These are phyloP conservation scores for Anastrepha obliqua DNA, from an alignment of 1,140 invertebrate genomes.

Conservation along the genomic window DNA sequence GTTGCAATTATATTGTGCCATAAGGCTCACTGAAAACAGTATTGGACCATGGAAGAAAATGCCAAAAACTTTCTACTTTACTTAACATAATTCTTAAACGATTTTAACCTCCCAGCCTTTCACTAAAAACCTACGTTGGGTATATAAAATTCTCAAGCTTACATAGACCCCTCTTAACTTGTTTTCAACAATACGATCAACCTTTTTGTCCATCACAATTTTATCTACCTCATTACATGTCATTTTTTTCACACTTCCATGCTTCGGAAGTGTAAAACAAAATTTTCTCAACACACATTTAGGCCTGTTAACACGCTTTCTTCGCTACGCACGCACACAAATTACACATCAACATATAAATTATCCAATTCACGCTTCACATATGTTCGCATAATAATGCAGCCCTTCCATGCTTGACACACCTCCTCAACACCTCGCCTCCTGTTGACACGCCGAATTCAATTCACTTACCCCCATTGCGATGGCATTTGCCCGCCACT, in stretches of 20 bases:
- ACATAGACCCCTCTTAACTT: no score
- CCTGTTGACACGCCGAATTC: constrained; percentile 32
- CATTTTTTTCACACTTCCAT: constrained; percentile 20
- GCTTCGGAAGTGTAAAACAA: not conserved
- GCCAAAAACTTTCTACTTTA: no score
- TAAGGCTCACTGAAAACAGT: no score
- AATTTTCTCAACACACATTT: constrained; percentile 13
- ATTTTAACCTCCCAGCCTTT: no score
- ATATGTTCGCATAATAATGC: constrained; percentile 40
- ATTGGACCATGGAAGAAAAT: no score
- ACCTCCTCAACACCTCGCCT: no score
- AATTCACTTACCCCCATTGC: constrained; percentile 38
- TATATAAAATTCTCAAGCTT: no score
- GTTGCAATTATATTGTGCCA: no score
- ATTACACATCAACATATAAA: constrained; percentile 60
- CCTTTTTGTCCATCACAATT: constrained; percentile 27
- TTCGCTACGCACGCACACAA: constrained; percentile 50
- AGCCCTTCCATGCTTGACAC: not conserved
- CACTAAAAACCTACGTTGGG: no score
- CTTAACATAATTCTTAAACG: no score
- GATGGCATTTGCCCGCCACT: constrained; percentile 27
- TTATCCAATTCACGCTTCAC: constrained; percentile 71
- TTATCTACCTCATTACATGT: constrained; percentile 54
- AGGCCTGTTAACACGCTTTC: constrained; percentile 30
- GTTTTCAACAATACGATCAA: not conserved